Base-by-base conservation (phyloP, 2,888 invertebrate genomes). In the Asteroscopus sphinx region DNA sequence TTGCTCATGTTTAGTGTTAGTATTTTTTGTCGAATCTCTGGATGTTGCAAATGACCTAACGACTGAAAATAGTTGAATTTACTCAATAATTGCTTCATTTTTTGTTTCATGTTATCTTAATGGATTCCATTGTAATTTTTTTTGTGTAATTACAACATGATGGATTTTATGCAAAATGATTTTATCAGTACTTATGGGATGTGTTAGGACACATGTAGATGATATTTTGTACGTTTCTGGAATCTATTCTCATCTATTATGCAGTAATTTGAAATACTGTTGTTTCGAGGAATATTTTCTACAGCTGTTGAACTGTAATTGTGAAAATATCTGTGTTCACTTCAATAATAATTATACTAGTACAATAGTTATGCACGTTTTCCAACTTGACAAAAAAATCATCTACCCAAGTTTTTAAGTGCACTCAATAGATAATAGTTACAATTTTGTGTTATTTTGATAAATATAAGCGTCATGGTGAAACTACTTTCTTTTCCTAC, bases 51-150 rank as follows among this genome's bases (percentile, higher is more conserved):
- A 82, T 82, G 71, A 80, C 73, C 68, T 77, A 73, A 73, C 70
- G 65, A 78, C 76, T 81, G 77, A 81, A 85, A 84, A 83, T 83
- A 74, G 68, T 74, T 78, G 68, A 79, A 81, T 83, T 80, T 79
- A 77, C 73, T 75, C 65, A 70, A 81, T 85, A 83, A 86, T 85
- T 84, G 70, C 71, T 72, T 76, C 54, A 55, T 69, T 82, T 83
- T 82, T 84, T 80, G 64, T 69, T 66, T 45, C 55, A 28, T 57
- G 60, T 68, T 53, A 70, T 55, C 41, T 53, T 82, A 83, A 83
- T 83, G 81, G 75, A 76, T 37, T 76, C 79, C 64, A 79, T 86
- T 85, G 85, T 67, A 63, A 47, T 44, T 83, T 85, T 85, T 81
- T 83, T 86, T 77, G 72, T 79, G 69, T 72, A 80, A 80, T 83